phyloP scores from a whole-genome alignment of 2,797 vertebrate genomes.

The Apogon talboti region DNA sequence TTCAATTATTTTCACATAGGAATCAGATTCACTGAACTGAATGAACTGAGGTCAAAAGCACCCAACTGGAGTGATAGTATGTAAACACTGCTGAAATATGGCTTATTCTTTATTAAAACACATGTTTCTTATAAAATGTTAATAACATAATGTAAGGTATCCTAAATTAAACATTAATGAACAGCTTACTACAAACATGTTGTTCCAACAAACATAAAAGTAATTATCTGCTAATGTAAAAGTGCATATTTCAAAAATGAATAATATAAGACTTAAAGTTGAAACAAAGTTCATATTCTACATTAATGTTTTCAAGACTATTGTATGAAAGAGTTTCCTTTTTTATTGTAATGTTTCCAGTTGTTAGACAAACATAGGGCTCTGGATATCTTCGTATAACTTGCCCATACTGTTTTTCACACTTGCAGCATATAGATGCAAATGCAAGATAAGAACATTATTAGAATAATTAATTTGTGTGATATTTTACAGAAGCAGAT shows the following conservation, averaged over 20 bases:
- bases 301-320: background rate
- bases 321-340: background rate
- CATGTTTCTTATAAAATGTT: background rate
- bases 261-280: background rate
- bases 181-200: background rate
- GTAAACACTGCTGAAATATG: background rate
- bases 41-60: background rate
- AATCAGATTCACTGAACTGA: too few relatives aligned
- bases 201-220: background rate
- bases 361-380: background rate
- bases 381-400: background rate
- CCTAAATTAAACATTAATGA: background rate
- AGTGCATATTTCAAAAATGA: background rate
- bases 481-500: background rate
- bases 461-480: background rate
- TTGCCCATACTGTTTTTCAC: slow-evolving; percentile 25
- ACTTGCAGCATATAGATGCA: background rate
- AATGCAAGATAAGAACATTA: background rate
- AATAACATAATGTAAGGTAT: background rate
- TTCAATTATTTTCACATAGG: too few relatives aligned
- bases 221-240: background rate
- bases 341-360: background rate
- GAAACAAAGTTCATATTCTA: slow-evolving; percentile 4
- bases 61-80: too few relatives aligned
- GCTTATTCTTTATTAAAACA: slow-evolving; percentile 6